Base-by-base conservation (phyloP, 2,888 invertebrate species). In the Lasioglossum pauxillum region DNA sequence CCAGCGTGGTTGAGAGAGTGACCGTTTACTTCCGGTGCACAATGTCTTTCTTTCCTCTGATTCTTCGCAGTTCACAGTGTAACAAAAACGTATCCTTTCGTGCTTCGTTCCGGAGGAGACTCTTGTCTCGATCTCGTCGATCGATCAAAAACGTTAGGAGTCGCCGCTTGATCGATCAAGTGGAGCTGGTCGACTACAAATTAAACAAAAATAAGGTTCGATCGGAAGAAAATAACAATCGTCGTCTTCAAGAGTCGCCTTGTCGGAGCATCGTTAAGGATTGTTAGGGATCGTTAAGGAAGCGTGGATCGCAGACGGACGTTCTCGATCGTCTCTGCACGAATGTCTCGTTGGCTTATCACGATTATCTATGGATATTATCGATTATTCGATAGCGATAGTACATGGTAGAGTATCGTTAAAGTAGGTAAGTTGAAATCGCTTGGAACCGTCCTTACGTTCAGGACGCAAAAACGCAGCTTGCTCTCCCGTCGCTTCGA, bases 381-480 rank as follows among this genome's bases (percentile, higher is more conserved):
- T 75, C 82, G 75, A 73, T 84, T 84, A 83, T 78, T 83, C 80
- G 84, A 81, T 82, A 88, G 86, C 80, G 81, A 73, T 86, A 67
- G 74, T 85, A 90, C 80, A 84, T 84, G 71, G 75, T 85, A 90
- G 89, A 88, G 53, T 19, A 44, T 80, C 46, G 74, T 82, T 73
- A 76, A 57, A 67, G 44, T 78, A 46, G 67, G 44, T 78, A 87
- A 87, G 57, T 80, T 31, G 53, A 79, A 80, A 78, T 79, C 78
- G 80, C 69, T 49, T 46, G 41, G 72, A 78, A 81, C 38, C 31
- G 78, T 60, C 60, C 27, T 5, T 5, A 31, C 60, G 60, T 16
- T 16, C 41, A 53, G 41, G 49, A 46, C 71, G 49, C 44, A 46
- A 35, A 44, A 31, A 31, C 46, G 31, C 67, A n/a, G 49, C 2